Conservation (phyloP, 2,888 invertebrate species). For the Latheticus oryzae region DNA sequence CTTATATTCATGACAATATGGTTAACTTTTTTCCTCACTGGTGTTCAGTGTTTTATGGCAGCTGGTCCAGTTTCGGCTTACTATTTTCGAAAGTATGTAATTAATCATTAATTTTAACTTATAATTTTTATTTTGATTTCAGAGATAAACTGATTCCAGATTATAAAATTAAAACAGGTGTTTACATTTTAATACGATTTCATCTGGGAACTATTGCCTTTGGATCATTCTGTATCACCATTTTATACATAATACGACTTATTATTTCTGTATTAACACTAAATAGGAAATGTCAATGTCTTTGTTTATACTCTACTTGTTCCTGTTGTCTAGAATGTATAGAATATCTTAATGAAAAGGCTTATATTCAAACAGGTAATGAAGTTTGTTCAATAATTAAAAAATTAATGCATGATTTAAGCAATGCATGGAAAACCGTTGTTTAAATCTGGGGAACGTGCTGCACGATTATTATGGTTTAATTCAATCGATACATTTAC, state of each 20-base stretch:
- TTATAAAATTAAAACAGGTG: too few species aligned
- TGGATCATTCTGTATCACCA: conserved; percentile 10
- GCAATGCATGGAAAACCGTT: conserved; percentile 56
- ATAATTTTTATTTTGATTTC: too few species aligned
- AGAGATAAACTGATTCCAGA: too few species aligned
- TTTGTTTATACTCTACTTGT: too few species aligned
- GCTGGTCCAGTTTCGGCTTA: conserved; percentile 4
- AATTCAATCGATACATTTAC: conserved; percentile 51
- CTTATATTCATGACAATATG: too few species aligned
- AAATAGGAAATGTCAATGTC: too few species aligned
- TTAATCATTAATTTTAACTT: too few species aligned
- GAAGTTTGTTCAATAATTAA: too few species aligned
- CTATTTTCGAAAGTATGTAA: conserved; percentile 10
- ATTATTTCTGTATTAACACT: too few species aligned
- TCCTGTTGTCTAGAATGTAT: not conserved
- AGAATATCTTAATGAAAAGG: conserved; percentile 7
- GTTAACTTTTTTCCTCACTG: too few species aligned
- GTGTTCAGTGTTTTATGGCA: conserved; percentile 13
- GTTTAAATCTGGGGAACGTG: conserved; percentile 52
- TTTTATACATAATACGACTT: too few species aligned
- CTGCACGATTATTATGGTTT: conserved; percentile 50
- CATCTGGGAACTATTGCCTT: conserved; percentile 16
- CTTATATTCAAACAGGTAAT: conserved; percentile 26
- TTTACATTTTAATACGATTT: conserved; percentile 3
- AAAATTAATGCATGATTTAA: too few species aligned